Evolutionary conservation across 2,888 invertebrate genomes (phyloP).

Genomic region (Ischnus inquisitorius): DNA sequence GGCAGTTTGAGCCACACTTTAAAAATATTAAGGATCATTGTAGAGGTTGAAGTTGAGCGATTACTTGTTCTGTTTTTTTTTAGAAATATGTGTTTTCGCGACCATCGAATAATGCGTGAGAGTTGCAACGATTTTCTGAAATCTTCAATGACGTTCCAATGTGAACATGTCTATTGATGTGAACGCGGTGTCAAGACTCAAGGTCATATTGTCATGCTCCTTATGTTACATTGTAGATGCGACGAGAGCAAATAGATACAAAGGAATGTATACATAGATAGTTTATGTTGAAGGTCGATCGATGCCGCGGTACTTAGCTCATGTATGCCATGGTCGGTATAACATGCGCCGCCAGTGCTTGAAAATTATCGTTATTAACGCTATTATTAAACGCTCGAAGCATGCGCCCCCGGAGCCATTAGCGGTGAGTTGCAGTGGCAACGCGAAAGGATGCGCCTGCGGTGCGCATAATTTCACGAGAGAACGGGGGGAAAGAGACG

Average conservation of each 20-base stretch:
- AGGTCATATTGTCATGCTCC: background rate
- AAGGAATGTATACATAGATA: background rate
- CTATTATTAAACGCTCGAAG: slow-evolving; percentile 74
- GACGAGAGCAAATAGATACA: background rate
- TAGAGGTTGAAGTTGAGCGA: background rate
- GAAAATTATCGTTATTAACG: slow-evolving; percentile 72
- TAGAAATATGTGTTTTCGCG: too few relatives aligned
- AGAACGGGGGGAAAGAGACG: slow-evolving; percentile 68
- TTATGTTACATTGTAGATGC: background rate
- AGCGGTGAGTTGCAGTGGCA: slow-evolving; percentile 69
- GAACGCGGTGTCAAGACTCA: background rate
- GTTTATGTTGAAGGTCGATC: slow-evolving; percentile 6
- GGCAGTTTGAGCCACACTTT: background rate
- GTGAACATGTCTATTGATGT: too few relatives aligned
- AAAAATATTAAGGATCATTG: background rate
- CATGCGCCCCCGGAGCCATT: slow-evolving; percentile 71
- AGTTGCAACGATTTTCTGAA: background rate
- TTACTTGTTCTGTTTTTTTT: background rate
- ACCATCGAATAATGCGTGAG: background rate
- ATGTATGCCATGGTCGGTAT: background rate
- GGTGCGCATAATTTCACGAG: slow-evolving; percentile 71
- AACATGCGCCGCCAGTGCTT: slow-evolving; percentile 46
- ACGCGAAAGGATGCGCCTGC: slow-evolving; percentile 68
- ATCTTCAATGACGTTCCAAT: background rate
- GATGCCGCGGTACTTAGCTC: slow-evolving; percentile 11